Conservation (phyloP, 2,797 vertebrate genomes). For the Enteromius anoplus region DNA sequence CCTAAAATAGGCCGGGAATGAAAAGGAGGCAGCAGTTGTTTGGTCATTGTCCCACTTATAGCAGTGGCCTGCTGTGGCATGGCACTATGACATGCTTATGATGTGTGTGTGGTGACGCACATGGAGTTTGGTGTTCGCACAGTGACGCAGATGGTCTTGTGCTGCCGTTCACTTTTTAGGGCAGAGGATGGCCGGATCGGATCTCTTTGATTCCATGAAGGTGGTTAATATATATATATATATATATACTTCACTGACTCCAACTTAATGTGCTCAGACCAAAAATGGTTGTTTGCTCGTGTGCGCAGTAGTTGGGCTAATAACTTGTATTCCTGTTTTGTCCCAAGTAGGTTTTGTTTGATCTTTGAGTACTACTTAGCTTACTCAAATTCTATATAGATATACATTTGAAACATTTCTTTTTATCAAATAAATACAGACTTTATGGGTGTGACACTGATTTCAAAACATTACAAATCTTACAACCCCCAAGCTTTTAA, state of each 20-base stretch:
- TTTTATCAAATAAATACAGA: too few relatives aligned
- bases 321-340: not conserved
- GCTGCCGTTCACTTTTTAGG: constrained; percentile 10
- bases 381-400: not conserved
- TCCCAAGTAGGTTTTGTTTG: not conserved
- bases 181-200: not conserved
- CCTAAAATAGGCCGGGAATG: constrained; percentile 54
- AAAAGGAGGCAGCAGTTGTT: constrained; percentile 43
- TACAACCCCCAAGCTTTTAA: too few relatives aligned
- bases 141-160: constrained; percentile 35
- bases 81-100: constrained; percentile 40
- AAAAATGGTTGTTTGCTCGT: not conserved
- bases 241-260: not conserved
- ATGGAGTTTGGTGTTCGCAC: constrained; percentile 25
- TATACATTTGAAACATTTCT: too few relatives aligned
- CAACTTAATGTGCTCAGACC: not conserved
- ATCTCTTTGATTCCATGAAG: constrained; percentile 4
- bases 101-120: constrained; percentile 43
- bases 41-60: constrained; percentile 57
- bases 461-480: too few relatives aligned
- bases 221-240: constrained; percentile 10
- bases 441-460: too few relatives aligned
- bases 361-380: not conserved
- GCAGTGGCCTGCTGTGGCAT: constrained; percentile 47
- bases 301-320: not conserved